These are phyloP conservation scores for Geotrypetes seraphini DNA, from an alignment of 2,797 vertebrate genomes.

Conservation along the genomic window DNA sequence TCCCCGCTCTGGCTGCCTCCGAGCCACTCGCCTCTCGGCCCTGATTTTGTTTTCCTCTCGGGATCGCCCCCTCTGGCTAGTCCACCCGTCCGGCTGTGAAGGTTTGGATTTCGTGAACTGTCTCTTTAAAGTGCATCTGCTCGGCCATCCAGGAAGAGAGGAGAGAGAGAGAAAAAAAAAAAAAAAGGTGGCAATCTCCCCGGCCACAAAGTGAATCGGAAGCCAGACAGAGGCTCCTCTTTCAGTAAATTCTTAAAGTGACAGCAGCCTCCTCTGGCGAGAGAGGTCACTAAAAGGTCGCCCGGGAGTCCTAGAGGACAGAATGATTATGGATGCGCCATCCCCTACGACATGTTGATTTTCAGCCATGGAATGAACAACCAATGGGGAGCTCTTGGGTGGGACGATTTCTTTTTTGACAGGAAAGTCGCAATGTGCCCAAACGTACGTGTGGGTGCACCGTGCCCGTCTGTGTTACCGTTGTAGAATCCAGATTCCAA, in stretches of 20 bases:
- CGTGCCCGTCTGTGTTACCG: too few relatives aligned
- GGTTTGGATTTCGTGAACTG: conserved; percentile 49
- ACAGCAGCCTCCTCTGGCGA: conserved; percentile 68
- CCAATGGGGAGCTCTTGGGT: conserved; percentile 36
- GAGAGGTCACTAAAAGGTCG: conserved; percentile 83
- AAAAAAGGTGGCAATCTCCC: conserved; percentile 40
- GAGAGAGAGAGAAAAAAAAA: conserved; percentile 36
- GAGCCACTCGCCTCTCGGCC: neutral
- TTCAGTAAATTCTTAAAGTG: conserved; percentile 75
- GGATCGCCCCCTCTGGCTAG: neutral
- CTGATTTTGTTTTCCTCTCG: conserved; percentile 24
- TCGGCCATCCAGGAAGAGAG: conserved; percentile 47
- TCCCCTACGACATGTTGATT: conserved; percentile 27
- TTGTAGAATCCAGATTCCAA: too few relatives aligned
- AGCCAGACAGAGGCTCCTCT: conserved; percentile 58
- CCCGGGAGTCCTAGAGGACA: conserved; percentile 52
- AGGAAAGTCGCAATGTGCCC: conserved; percentile 25
- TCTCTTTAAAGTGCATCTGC: conserved; percentile 53
- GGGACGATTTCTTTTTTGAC: conserved; percentile 24
- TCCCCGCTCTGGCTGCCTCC: neutral
- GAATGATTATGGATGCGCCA: conserved; percentile 52
- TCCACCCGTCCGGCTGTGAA: conserved; percentile 11
- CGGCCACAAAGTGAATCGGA: conserved; percentile 47
- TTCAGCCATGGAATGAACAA: conserved; percentile 30
- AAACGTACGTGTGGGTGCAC: neutral